These are phyloP conservation scores for Tupaia tana DNA, from an alignment of 2,113 vertebrate species.

Conservation along the genomic window DNA sequence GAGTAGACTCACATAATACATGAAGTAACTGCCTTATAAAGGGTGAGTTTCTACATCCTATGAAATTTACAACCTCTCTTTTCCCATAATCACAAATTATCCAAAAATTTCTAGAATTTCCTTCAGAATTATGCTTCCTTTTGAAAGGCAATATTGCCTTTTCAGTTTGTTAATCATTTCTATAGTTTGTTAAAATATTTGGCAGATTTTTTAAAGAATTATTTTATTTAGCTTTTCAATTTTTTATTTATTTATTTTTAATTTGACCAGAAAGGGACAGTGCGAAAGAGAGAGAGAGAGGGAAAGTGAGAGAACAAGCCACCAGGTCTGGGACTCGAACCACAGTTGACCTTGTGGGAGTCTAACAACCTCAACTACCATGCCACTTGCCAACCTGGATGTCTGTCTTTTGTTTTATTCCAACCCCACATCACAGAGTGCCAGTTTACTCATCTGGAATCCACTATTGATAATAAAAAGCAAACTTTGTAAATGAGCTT, in stretches of 20 bases:
- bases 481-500: not conserved
- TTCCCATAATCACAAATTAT: conserved; percentile 61
- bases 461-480: conserved; percentile 20
- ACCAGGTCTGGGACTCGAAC: too few relatives aligned
- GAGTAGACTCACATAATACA: conserved; percentile 45
- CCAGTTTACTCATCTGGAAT: not conserved
- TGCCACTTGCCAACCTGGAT: too few relatives aligned
- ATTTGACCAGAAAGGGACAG: too few relatives aligned
- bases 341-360: too few relatives aligned
- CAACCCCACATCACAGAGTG: not conserved
- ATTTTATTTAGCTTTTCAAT: too few relatives aligned
- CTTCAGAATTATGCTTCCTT: conserved; percentile 25
- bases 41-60: conserved; percentile 20
- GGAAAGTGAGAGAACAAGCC: too few relatives aligned
- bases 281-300: too few relatives aligned
- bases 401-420: not conserved
- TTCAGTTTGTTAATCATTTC: conserved; percentile 40
- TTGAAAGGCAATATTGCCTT: not conserved
- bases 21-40: conserved; percentile 68
- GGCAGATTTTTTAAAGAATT: not conserved
- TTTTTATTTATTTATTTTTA: too few relatives aligned
- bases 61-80: conserved; percentile 62
- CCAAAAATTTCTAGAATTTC: conserved; percentile 67
- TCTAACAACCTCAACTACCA: too few relatives aligned
- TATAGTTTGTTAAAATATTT: conserved; percentile 33